These are phyloP conservation scores for Heteromyza rotundicornis DNA, from an alignment of 2,888 invertebrate species.

Conservation along the genomic window DNA sequence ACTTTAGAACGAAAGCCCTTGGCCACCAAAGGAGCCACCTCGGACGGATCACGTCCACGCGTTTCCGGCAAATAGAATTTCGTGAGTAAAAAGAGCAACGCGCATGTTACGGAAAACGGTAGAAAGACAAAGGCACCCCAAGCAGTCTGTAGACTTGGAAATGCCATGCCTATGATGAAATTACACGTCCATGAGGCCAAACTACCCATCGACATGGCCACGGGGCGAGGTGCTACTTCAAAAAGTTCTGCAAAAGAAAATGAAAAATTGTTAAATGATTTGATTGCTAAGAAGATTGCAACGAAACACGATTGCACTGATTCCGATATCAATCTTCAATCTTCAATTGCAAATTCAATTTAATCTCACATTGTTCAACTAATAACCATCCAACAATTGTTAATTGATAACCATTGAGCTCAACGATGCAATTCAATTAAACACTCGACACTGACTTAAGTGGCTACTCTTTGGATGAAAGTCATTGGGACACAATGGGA, in stretches of 20 bases:
- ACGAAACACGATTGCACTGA: no score
- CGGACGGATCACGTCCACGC: slow-evolving; percentile 70
- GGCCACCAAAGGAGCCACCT: slow-evolving; percentile 69
- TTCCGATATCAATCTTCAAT: no score
- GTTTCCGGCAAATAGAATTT: slow-evolving; percentile 80
- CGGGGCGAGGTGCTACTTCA: slow-evolving; percentile 82
- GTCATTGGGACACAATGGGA: no score
- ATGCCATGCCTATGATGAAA: slow-evolving; percentile 82
- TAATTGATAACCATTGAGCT: no score
- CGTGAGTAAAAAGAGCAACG: slow-evolving; percentile 53
- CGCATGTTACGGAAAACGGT: slow-evolving; percentile 69
- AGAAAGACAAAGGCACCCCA: slow-evolving; percentile 78
- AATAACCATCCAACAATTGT: no score
- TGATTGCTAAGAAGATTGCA: no score
- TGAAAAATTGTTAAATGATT: no score
- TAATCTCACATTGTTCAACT: no score
- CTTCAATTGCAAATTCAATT: no score
- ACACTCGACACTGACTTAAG: no score
- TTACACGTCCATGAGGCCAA: slow-evolving; percentile 89
- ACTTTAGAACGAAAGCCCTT: slow-evolving; percentile 68
- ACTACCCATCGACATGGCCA: slow-evolving; percentile 86
- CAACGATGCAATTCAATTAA: no score
- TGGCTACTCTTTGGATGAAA: no score
- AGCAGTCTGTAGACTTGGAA: slow-evolving; percentile 69
- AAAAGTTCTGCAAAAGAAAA: slow-evolving; percentile 73